These are phyloP conservation scores for Anthoscopus minutus DNA, from an alignment of 2,113 vertebrate genomes.

Conservation along the genomic window DNA sequence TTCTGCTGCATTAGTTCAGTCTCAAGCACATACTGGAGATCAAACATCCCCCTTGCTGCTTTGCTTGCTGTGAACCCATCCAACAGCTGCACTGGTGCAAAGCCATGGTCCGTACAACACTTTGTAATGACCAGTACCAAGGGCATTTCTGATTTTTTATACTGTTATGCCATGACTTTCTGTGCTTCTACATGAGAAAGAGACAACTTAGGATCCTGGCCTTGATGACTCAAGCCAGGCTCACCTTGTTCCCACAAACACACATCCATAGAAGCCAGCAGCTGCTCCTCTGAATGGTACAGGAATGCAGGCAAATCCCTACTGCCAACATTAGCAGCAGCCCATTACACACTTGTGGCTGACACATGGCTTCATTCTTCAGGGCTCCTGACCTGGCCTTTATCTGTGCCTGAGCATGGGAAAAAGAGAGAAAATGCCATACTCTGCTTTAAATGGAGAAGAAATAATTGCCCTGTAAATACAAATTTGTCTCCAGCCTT, in stretches of 20 bases:
- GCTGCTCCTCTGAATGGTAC: neutral
- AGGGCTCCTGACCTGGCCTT: neutral
- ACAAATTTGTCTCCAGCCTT: conserved; percentile 69
- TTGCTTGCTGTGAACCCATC: neutral
- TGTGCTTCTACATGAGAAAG: neutral
- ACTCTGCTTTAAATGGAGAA: neutral
- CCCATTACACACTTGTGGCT: neutral
- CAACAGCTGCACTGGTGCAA: neutral
- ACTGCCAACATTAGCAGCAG: neutral
- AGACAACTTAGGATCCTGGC: neutral
- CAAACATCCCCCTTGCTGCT: neutral
- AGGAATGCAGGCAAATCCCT: neutral
- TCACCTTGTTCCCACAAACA: neutral
- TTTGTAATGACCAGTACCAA: neutral
- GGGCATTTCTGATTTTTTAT: neutral
- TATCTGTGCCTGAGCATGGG: neutral
- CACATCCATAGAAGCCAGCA: neutral
- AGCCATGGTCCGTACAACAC: neutral
- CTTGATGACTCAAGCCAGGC: neutral
- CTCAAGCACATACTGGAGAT: neutral
- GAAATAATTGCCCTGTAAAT: conserved; percentile 19
- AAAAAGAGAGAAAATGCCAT: neutral
- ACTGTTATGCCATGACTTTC: neutral
- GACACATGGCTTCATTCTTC: neutral
- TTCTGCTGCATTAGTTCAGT: neutral